Percentiles rank a stretch among this genome's conserved stretches.
phyloP scores from a whole-genome alignment of 2,797 vertebrate genomes.

The Craterocephalus amniculus region DNA sequence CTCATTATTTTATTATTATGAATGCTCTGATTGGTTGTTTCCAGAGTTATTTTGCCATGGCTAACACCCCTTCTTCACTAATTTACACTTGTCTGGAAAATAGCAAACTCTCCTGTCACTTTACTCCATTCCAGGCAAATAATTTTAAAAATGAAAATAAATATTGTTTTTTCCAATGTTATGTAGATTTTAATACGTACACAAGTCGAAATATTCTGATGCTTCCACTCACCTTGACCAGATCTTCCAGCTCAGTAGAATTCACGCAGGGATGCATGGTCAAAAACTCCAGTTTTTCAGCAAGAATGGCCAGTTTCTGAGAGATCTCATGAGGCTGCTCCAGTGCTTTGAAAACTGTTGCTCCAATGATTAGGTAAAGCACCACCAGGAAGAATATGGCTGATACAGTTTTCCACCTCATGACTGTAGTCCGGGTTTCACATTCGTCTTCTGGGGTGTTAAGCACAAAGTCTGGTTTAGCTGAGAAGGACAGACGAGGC shows the following conservation, averaged over 20 bases:
- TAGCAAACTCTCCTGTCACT: neutral
- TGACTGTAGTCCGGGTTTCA: constrained; percentile 89
- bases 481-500: constrained; percentile 94
- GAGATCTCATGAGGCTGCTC: constrained; percentile 94
- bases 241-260: constrained; percentile 91
- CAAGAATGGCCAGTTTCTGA: constrained; percentile 90
- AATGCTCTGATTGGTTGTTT: neutral
- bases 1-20: no score
- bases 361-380: constrained; percentile 94
- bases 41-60: neutral
- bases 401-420: constrained; percentile 99
- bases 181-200: no score
- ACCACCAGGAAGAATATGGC: constrained; percentile 98
- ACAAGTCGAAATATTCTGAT: neutral
- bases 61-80: neutral
- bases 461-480: constrained; percentile 89
- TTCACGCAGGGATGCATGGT: constrained; percentile 91
- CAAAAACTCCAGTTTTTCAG: constrained; percentile 91
- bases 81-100: neutral
- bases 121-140: neutral
- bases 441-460: constrained; percentile 88
- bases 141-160: neutral
- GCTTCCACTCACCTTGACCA: constrained; percentile 89
- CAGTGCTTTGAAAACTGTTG: constrained; percentile 94
- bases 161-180: neutral